Evolutionary conservation across 1,140 invertebrate species (phyloP).

Genomic region (Condylostylus longicornis): DNA sequence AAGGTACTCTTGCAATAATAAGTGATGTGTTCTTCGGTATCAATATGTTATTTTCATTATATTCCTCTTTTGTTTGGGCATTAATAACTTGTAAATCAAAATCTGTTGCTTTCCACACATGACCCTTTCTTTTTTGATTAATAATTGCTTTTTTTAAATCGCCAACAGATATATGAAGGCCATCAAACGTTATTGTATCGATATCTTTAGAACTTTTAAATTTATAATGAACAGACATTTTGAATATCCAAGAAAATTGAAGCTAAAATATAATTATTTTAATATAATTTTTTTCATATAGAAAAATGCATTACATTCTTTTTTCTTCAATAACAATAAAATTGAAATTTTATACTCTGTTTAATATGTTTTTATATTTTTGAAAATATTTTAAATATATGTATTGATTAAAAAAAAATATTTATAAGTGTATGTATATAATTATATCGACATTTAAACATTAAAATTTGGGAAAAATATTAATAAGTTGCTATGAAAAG

Average conservation of each 20-base stretch:
- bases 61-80: constrained; percentile 95
- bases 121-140: constrained; percentile 85
- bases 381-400: too few relatives aligned
- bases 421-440: too few relatives aligned
- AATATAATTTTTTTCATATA: background rate
- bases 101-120: constrained; percentile 80
- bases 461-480: too few relatives aligned
- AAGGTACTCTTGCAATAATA: constrained; percentile 82
- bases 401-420: too few relatives aligned
- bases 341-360: too few relatives aligned
- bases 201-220: constrained; percentile 91
- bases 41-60: constrained; percentile 72
- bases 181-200: constrained; percentile 94
- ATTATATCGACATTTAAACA: too few relatives aligned
- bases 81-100: constrained; percentile 94
- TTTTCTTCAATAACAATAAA: too few relatives aligned
- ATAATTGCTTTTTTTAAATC: constrained; percentile 91
- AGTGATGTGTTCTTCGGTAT: constrained; percentile 96
- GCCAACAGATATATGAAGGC: constrained; percentile 83
- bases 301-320: too few relatives aligned
- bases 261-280: background rate
- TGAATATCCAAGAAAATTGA: constrained; percentile 8
- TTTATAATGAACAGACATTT: constrained; percentile 94
- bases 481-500: too few relatives aligned
- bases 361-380: too few relatives aligned